phyloP scores from a whole-genome alignment of 2,888 invertebrate genomes.

The Macaria notata region DNA sequence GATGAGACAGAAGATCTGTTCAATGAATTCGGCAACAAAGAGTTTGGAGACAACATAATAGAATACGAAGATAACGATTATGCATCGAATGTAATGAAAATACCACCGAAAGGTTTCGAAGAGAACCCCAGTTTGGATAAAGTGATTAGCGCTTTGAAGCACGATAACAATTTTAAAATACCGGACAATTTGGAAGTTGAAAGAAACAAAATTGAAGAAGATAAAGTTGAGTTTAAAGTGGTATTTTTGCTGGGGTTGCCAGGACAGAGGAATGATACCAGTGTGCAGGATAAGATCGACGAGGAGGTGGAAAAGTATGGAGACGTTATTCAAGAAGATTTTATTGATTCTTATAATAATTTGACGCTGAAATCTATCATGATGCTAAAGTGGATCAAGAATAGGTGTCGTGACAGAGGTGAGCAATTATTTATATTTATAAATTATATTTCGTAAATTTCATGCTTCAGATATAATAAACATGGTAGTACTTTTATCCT shows the following conservation, averaged over 20 bases:
- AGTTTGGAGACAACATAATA: slow-evolving; percentile 54
- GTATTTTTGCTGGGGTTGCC: slow-evolving; percentile 84
- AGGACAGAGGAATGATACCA: slow-evolving; percentile 78
- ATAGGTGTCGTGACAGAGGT: slow-evolving; percentile 83
- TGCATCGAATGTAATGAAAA: slow-evolving; percentile 71
- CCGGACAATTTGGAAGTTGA: slow-evolving; percentile 28
- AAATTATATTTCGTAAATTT: too few relatives aligned
- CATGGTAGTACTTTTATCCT: too few relatives aligned
- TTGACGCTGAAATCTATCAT: slow-evolving; percentile 92
- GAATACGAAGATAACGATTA: slow-evolving; percentile 58
- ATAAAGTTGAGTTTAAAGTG: slow-evolving; percentile 58
- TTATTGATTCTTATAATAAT: slow-evolving; percentile 93
- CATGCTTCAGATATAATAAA: too few relatives aligned
- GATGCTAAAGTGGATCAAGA: slow-evolving; percentile 91
- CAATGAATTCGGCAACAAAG: slow-evolving; percentile 71
- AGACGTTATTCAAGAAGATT: slow-evolving; percentile 92
- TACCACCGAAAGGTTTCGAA: slow-evolving; percentile 68
- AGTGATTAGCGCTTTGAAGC: slow-evolving; percentile 52
- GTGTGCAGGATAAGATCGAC: slow-evolving; percentile 83
- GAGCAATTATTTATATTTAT: slow-evolving; percentile 46
- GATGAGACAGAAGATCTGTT: slow-evolving; percentile 59
- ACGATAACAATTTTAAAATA: slow-evolving; percentile 48
- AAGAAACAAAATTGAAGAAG: slow-evolving; percentile 38
- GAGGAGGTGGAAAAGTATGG: slow-evolving; percentile 86
- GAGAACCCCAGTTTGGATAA: slow-evolving; percentile 54